Base-by-base conservation (phyloP, 2,797 vertebrate genomes). In the Tokudaia tokunoshimensis region DNA sequence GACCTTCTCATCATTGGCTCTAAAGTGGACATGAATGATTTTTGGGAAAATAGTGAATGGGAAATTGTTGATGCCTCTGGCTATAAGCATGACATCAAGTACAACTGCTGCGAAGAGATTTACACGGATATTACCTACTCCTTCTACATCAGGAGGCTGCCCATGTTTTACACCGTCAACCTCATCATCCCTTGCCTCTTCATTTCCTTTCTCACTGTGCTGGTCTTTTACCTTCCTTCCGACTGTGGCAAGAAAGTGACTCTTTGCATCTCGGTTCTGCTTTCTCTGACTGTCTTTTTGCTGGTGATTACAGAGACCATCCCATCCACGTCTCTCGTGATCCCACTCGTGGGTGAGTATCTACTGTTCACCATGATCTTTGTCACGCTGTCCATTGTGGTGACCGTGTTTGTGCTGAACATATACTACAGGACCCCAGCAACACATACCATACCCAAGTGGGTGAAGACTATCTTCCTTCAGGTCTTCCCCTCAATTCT, bases 281-380 rank as follows among this genome's bases (percentile, higher is more conserved):
- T 99, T 95, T 99, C 99, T 96, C 99, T 99, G 98, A 99, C 99
- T 85, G 99, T 99, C 52, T 99, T 99, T 98, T 98, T 99, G 96
- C 98, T 99, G 84, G 99, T 99, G 85, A 99, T 99, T 98, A 99
- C 99, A 3, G 99, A 99, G 98, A 99, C 99, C 98, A 99, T 99
- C 97, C 99, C 99, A 2, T 99, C 99, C 87, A 99, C 99, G 0
- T 99, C 99, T 57, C 99, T 99, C 59, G 99, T 99, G 97, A 99
- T 99, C 97, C 99, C 99, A 0, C 98, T 99, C 12, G 99, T 99
- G 11, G 99, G 99, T 14, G 99, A 99, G 98, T 99, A 99, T 98
- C 99, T 99, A 84, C 99, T 99, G 82, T 99, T 99, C 98, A 99
- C 99, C 80, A 99, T 99, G 99, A 99, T 99, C 98, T 99, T 99